Evolutionary conservation across 2,797 vertebrate genomes (phyloP).

Genomic region (Octomys mimax): DNA sequence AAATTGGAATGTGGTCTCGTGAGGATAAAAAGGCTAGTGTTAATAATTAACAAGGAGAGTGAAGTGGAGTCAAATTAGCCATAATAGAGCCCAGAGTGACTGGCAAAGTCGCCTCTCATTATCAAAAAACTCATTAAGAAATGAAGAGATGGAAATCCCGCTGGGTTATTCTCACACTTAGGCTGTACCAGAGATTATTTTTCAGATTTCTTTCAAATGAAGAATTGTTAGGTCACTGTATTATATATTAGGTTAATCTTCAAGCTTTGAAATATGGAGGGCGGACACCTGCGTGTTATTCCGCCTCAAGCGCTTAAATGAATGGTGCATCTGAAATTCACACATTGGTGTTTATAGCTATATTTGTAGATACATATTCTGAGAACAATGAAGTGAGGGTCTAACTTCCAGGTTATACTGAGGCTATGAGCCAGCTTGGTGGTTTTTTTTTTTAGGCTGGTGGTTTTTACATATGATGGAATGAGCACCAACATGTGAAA

Average conservation of each 20-base stretch:
- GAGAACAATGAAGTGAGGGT: slow-evolving; percentile 75
- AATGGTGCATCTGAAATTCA: slow-evolving; percentile 79
- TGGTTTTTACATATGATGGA: background rate
- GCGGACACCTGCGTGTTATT: slow-evolving; percentile 85
- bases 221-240: slow-evolving; percentile 89
- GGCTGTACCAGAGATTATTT: slow-evolving; percentile 89
- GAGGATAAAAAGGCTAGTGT: slow-evolving; percentile 98
- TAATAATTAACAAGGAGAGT: slow-evolving; percentile 96
- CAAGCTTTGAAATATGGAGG: slow-evolving; percentile 86
- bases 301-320: slow-evolving; percentile 84
- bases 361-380: slow-evolving; percentile 53
- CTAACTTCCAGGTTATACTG: slow-evolving; percentile 43
- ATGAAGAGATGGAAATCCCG: slow-evolving; percentile 92
- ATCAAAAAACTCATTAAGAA: slow-evolving; percentile 93
- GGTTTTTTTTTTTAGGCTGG: slow-evolving; percentile 17
- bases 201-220: slow-evolving; percentile 89
- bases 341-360: slow-evolving; percentile 78
- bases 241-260: slow-evolving; percentile 90
- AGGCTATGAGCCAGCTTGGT: slow-evolving; percentile 29
- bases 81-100: slow-evolving; percentile 97
- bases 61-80: slow-evolving; percentile 96
- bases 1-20: slow-evolving; percentile 91
- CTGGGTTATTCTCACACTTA: slow-evolving; percentile 89
- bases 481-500: background rate
- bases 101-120: slow-evolving; percentile 92